Conservation (phyloP, 1,140 invertebrate species). For the Monomorium pharaonis region DNA sequence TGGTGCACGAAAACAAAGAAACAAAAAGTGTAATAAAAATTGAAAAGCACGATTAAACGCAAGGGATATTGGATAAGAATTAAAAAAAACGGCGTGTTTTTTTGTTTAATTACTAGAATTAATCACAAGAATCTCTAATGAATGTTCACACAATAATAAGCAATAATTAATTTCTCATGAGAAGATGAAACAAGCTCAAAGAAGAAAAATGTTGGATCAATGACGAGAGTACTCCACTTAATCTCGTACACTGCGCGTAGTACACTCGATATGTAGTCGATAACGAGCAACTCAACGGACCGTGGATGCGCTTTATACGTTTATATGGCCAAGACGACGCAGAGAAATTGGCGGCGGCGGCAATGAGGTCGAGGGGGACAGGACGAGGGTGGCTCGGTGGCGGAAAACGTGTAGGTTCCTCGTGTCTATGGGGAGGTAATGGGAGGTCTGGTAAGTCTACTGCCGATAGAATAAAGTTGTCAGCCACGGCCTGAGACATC, state of each 20-base stretch:
- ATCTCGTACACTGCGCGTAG: neutral
- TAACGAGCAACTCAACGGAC: conserved; percentile 60
- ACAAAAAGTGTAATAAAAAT: neutral
- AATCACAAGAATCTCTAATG: neutral
- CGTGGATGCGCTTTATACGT: conserved; percentile 52
- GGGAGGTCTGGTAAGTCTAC: conserved; percentile 45
- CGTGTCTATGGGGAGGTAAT: conserved; percentile 43
- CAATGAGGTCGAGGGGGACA: conserved; percentile 42
- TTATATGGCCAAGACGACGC: conserved; percentile 46
- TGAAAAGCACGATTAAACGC: neutral
- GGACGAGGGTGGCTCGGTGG: conserved; percentile 15
- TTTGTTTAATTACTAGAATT: neutral
- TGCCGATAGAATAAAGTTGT: conserved; percentile 75
- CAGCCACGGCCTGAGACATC: conserved; percentile 68
- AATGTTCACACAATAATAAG: neutral
- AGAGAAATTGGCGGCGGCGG: conserved; percentile 61
- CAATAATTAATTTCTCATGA: neutral
- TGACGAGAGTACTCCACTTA: neutral
- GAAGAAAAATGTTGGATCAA: neutral
- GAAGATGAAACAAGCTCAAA: neutral
- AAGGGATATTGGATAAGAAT: neutral
- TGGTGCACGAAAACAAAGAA: neutral
- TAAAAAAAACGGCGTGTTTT: neutral
- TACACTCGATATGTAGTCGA: conserved; percentile 43
- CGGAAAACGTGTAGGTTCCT: conserved; percentile 44